Evolutionary conservation across 2,888 invertebrate species (phyloP).

Genomic region (Hypena proboscidalis): DNA sequence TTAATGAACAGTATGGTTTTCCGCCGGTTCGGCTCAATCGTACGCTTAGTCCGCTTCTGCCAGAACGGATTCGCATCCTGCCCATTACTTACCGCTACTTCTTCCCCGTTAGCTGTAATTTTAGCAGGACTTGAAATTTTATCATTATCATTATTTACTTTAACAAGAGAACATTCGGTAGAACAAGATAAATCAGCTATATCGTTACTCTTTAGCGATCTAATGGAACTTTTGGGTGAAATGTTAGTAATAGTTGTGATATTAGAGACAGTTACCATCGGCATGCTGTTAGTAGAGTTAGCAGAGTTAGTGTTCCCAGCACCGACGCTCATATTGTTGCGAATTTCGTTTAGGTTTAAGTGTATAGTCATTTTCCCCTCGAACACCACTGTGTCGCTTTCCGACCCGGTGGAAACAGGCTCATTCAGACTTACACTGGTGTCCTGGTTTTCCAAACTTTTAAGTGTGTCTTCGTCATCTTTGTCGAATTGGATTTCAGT

Average conservation of each 20-base stretch:
- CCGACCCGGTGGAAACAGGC: conserved; percentile 74
- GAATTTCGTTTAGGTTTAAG: conserved; percentile 81
- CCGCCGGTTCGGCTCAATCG: conserved; percentile 76
- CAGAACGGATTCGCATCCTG: conserved; percentile 81
- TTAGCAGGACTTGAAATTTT: conserved; percentile 54
- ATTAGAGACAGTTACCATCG: conserved; percentile 85
- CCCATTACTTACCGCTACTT: conserved; percentile 71
- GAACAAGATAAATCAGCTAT: conserved; percentile 60
- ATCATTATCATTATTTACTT: conserved; percentile 53
- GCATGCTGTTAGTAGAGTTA: conserved; percentile 77
- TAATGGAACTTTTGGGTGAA: conserved; percentile 81
- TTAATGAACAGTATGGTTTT: conserved; percentile 82
- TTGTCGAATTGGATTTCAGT: conserved; percentile 82
- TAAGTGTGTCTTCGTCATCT: conserved; percentile 81
- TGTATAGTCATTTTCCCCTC: conserved; percentile 85
- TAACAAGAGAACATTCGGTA: conserved; percentile 60
- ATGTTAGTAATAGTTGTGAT: conserved; percentile 84
- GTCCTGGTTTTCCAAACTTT: conserved; percentile 83
- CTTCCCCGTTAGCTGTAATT: conserved; percentile 57
- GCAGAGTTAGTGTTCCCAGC: conserved; percentile 72
- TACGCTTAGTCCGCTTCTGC: conserved; percentile 75
- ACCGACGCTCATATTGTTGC: conserved; percentile 78
- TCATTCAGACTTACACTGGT: conserved; percentile 85
- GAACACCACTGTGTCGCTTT: conserved; percentile 81
- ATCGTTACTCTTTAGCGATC: conserved; percentile 72